Percentiles rank a stretch among this genome's conserved stretches.
These are phyloP conservation scores for Homalodisca vitripennis DNA, from an alignment of 1,140 invertebrate genomes.

Conservation along the genomic window DNA sequence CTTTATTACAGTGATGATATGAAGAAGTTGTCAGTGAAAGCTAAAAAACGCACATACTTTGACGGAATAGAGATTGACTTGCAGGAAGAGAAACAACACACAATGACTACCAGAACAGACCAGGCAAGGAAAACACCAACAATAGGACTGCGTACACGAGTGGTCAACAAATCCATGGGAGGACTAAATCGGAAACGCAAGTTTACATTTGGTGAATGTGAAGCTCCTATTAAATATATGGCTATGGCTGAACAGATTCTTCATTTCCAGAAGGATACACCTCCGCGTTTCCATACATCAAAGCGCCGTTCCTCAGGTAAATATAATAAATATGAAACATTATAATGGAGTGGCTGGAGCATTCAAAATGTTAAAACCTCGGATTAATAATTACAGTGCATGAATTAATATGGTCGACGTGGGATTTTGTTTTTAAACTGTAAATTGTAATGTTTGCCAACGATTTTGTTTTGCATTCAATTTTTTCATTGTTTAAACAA, in stretches of 20 bases:
- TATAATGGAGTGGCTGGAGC: no score
- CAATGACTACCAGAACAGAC: conserved; percentile 26
- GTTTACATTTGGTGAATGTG: not conserved
- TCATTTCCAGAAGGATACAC: conserved; percentile 21
- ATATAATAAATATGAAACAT: no score
- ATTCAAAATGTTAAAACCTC: no score
- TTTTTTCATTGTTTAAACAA: no score
- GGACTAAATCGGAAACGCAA: conserved; percentile 4
- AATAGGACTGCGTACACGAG: conserved; percentile 15
- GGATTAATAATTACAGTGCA: no score
- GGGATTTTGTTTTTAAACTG: no score
- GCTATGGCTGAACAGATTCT: conserved; percentile 16
- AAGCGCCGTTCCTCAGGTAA: not conserved
- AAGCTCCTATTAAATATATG: conserved; percentile 6
- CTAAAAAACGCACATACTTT: not conserved
- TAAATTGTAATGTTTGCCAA: no score
- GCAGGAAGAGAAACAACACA: conserved; percentile 10
- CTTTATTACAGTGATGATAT: conserved; percentile 7
- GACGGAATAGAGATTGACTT: conserved; percentile 2
- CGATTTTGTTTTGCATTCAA: no score
- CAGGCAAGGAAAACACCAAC: conserved; percentile 18
- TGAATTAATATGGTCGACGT: no score
- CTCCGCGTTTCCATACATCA: conserved; percentile 9
- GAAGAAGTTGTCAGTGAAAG: not conserved
- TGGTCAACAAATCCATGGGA: not conserved